phyloP scores from a whole-genome alignment of 2,888 invertebrate genomes.

The Erebia aethiops region DNA sequence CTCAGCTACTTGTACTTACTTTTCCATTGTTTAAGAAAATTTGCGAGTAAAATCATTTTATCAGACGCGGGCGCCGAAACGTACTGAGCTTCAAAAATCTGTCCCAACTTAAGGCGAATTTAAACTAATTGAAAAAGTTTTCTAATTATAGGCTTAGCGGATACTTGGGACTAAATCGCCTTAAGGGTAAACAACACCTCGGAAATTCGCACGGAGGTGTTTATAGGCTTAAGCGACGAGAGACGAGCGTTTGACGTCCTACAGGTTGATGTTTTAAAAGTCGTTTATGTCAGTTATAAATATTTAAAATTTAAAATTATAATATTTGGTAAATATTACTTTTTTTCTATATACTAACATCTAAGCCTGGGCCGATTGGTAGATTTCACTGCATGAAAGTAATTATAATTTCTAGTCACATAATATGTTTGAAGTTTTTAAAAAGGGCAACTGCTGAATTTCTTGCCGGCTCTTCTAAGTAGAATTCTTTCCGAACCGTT shows the following conservation, averaged over 20 bases:
- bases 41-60: conserved; percentile 47
- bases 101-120: conserved; percentile 73
- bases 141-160: conserved; percentile 82
- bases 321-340: too few relatives aligned
- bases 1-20: conserved; percentile 8
- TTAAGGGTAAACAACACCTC: conserved; percentile 80
- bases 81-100: conserved; percentile 74
- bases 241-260: conserved; percentile 16
- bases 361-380: too few relatives aligned
- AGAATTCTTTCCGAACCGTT: too few relatives aligned
- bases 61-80: conserved; percentile 51
- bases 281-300: too few relatives aligned
- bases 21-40: conserved; percentile 32
- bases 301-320: too few relatives aligned
- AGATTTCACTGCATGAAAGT: too few relatives aligned
- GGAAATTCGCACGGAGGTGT: conserved; percentile 59
- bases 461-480: too few relatives aligned
- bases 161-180: conserved; percentile 80
- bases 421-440: too few relatives aligned
- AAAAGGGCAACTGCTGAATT: too few relatives aligned
- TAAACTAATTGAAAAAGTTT: conserved; percentile 83
- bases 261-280: neutral
- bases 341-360: too few relatives aligned
- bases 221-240: conserved; percentile 21
- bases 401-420: too few relatives aligned